phyloP scores from a whole-genome alignment of 2,113 vertebrate species.

The Probosciger aterrimus region DNA sequence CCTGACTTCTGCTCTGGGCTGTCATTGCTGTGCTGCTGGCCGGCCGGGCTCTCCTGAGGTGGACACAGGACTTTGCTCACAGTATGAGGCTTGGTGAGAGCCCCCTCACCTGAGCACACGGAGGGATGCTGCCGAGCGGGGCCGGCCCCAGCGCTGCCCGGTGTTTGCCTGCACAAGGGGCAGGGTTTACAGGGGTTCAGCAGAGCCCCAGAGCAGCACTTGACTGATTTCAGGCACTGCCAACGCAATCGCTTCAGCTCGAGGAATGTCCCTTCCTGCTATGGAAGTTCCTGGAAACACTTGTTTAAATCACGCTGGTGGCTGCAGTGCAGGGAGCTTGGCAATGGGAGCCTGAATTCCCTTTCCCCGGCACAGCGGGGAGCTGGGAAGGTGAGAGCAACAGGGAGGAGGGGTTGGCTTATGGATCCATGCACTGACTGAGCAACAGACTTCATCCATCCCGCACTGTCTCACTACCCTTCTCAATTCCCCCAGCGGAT shows the following conservation, averaged over 20 bases:
- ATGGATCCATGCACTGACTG: too few relatives aligned
- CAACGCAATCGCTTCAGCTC: fast-evolving
- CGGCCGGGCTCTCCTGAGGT: not conserved
- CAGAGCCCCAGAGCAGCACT: not conserved
- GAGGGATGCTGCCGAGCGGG: not conserved
- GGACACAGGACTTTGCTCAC: not conserved
- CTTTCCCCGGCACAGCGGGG: not conserved
- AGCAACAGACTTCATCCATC: not conserved
- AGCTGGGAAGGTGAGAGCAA: not conserved
- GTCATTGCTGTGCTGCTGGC: not conserved
- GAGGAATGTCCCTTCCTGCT: not conserved
- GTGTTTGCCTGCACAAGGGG: too few relatives aligned
- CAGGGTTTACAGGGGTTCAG: not conserved
- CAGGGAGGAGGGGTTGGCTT: not conserved
- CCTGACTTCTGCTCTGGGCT: not conserved
- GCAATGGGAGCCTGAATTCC: not conserved
- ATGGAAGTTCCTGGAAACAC: not conserved
- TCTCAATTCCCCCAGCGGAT: not conserved
- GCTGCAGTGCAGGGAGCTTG: not conserved
- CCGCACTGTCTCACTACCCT: not conserved
- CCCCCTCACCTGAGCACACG: not conserved
- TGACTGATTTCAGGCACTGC: not conserved
- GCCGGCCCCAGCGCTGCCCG: not conserved
- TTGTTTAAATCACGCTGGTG: not conserved
- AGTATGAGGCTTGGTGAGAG: not conserved